These are phyloP conservation scores for Kryptolebias marmoratus DNA, from an alignment of 2,113 vertebrate species.

Conservation along the genomic window DNA sequence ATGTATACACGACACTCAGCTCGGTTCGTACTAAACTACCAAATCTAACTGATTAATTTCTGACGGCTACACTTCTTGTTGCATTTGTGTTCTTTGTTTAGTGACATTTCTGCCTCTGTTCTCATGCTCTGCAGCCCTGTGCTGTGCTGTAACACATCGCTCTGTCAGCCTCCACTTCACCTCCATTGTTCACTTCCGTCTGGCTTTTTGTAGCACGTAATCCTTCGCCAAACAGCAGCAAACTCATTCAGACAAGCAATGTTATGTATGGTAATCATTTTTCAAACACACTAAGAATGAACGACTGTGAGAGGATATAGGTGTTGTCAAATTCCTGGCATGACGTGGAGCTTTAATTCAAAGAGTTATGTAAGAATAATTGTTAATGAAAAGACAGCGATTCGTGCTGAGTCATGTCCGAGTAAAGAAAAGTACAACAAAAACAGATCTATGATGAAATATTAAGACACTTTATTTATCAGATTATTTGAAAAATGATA, in stretches of 20 bases:
- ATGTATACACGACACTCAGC: neutral
- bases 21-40: slow-evolving; percentile 40
- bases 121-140: slow-evolving; percentile 43
- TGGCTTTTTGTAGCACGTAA: slow-evolving; percentile 65
- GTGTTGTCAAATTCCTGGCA: slow-evolving; percentile 30
- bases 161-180: slow-evolving; percentile 52
- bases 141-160: slow-evolving; percentile 52
- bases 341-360: slow-evolving; percentile 20
- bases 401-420: neutral
- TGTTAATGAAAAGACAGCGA: slow-evolving; percentile 1
- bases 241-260: slow-evolving; percentile 56
- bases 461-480: neutral
- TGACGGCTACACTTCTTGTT: slow-evolving; percentile 50
- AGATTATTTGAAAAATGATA: neutral
- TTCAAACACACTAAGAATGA: slow-evolving; percentile 40
- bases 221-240: slow-evolving; percentile 69
- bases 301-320: slow-evolving; percentile 24
- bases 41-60: slow-evolving; percentile 70
- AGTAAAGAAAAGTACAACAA: slow-evolving; percentile 16
- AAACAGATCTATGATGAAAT: neutral
- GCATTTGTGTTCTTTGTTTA: slow-evolving; percentile 55
- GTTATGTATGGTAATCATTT: slow-evolving; percentile 48
- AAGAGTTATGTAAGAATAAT: slow-evolving; percentile 14
- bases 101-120: slow-evolving; percentile 71
- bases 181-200: slow-evolving; percentile 66